Conservation (phyloP, 2,797 vertebrate genomes). For the Myotis findleyi region DNA sequence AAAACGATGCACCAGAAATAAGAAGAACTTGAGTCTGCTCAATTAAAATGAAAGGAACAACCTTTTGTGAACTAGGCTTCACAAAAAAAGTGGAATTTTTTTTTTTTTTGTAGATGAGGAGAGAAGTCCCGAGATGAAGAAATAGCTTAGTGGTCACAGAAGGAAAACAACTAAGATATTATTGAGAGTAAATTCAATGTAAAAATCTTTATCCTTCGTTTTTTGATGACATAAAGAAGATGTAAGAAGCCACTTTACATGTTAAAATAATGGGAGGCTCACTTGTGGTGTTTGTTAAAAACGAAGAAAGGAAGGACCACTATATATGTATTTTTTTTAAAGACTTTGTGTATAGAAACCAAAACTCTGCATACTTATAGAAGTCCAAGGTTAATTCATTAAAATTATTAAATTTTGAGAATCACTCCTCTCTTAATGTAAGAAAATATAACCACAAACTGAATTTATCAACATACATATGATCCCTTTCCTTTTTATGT, state of each 20-base stretch:
- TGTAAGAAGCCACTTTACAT: background rate
- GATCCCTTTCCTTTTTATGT: background rate
- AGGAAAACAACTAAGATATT: background rate
- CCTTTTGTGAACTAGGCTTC: background rate
- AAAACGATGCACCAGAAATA: conserved; percentile 46
- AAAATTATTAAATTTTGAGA: background rate
- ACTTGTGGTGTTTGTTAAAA: background rate
- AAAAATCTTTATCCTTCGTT: background rate
- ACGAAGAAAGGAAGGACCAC: background rate
- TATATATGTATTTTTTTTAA: background rate
- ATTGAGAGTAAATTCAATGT: background rate
- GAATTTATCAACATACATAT: background rate
- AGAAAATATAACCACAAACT: background rate
- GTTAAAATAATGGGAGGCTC: background rate
- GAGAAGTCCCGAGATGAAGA: conserved; percentile 61
- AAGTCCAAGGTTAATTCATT: background rate
- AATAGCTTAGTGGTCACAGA: background rate
- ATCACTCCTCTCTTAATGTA: background rate
- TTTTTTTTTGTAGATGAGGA: conserved; percentile 57
- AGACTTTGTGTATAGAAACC: background rate
- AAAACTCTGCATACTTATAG: background rate
- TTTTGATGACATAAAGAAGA: background rate
- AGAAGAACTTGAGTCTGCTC: conserved; percentile 58
- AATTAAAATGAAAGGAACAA: conserved; percentile 41
- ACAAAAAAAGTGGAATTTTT: conserved; percentile 37